These are phyloP conservation scores for Tachina grossa DNA, from an alignment of 2,888 invertebrate genomes.

Conservation along the genomic window DNA sequence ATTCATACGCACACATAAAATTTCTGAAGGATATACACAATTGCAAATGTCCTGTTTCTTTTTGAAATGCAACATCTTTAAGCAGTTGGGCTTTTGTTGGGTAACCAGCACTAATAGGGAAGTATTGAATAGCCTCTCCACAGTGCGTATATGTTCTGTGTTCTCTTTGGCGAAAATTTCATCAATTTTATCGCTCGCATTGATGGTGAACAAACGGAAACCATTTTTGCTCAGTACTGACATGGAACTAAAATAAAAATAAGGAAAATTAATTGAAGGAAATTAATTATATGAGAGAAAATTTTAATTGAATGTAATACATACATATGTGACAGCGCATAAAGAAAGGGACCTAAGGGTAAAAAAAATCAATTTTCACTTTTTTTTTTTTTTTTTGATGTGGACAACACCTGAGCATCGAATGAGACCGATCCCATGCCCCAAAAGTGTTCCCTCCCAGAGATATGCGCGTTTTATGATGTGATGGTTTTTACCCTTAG, in stretches of 20 bases:
- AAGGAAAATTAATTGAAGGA: background rate
- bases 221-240: constrained; percentile 79
- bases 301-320: background rate
- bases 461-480: too few species aligned
- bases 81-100: constrained; percentile 80
- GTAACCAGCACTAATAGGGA: constrained; percentile 82
- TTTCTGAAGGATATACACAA: constrained; percentile 82
- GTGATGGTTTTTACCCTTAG: too few species aligned
- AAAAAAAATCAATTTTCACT: too few species aligned
- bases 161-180: constrained; percentile 82
- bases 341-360: too few species aligned
- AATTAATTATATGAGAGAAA: background rate
- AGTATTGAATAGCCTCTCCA: constrained; percentile 82
- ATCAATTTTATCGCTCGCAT: constrained; percentile 80
- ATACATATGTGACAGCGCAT: background rate
- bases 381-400: too few species aligned
- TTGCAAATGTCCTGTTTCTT: constrained; percentile 83
- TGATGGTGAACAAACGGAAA: constrained; percentile 80
- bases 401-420: too few species aligned
- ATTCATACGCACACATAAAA: constrained; percentile 82
- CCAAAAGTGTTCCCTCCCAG: too few species aligned
- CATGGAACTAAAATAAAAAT: constrained; percentile 77
- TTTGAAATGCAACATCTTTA: constrained; percentile 82
- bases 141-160: constrained; percentile 80
- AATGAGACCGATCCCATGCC: too few species aligned